These are phyloP conservation scores for Hippotragus niger DNA, from an alignment of 2,113 vertebrate species.

Conservation along the genomic window DNA sequence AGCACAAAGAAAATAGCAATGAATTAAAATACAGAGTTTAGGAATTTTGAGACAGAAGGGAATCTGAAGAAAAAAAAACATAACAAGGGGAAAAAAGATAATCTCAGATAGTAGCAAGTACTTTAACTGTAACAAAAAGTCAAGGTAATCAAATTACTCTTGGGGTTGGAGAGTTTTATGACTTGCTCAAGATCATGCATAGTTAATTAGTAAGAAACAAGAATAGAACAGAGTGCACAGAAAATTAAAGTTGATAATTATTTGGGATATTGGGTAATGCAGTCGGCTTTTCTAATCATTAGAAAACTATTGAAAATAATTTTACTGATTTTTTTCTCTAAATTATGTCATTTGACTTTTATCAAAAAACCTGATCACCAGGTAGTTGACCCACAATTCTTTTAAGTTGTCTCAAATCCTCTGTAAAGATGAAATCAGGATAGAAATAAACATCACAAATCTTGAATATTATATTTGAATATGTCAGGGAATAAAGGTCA, in stretches of 20 bases:
- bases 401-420: neutral
- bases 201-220: neutral
- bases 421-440: neutral
- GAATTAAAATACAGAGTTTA: neutral
- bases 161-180: neutral
- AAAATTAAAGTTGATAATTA: neutral
- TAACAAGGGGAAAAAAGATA: neutral
- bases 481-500: neutral
- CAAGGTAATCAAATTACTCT: neutral
- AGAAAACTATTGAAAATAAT: neutral
- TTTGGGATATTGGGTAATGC: neutral
- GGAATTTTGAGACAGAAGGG: neutral
- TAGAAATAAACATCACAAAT: neutral
- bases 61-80: neutral
- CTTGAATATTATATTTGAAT: neutral
- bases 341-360: neutral
- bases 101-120: neutral
- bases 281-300: neutral
- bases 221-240: neutral
- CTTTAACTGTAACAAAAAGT: neutral
- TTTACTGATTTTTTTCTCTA: neutral
- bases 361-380: neutral
- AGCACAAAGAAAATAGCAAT: neutral
- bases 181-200: neutral
- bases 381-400: neutral